Base-by-base conservation (phyloP, 2,113 vertebrate species). In the Empidonax traillii region DNA sequence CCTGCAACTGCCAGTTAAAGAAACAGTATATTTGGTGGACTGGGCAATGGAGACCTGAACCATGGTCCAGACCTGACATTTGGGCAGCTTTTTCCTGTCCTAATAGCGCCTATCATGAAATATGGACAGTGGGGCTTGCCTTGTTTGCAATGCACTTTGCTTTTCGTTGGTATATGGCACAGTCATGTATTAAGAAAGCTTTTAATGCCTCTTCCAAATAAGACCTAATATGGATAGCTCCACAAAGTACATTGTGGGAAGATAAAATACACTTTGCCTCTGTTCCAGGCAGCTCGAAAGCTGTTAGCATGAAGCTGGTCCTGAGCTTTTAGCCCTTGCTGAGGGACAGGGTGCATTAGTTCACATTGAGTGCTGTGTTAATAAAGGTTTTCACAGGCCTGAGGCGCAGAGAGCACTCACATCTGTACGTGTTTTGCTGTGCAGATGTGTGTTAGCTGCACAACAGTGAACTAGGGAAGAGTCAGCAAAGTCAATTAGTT, bases 241-340 rank as follows among this genome's bases (percentile, higher is more conserved):
- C 81, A 81, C 30, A 67, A 93, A 81, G 51, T 59, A 86, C 43
- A 6, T 52, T 90, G 80, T 81, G 80, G 95, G 83, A 92, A 81
- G 68, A 87, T 84, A 75, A 96, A 97, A 78, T 19, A 63, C 86
- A 66, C 72, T 88, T 69, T 87, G 39, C 76, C 43, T 95, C 51
- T 51, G 39, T 67, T 71, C 39, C 52, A 95, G 73, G 51, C 86
- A 68, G 73, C 65, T 75, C 47, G 37, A 63, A 80, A 90, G 93
- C 95, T 89, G 73, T 89, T 90, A 52, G 33, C 27, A 52, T 56
- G 55, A 94, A 78, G 89, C 33, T 74, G 35, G 47, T 80, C 37
- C 83, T 52, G 35, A 92, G 76, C 76, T 80, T 77, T 95, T 90
- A 84, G 90, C 67, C 24, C 63, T 62, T 67, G 65, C 33, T 75